Evolutionary conservation across 2,113 vertebrate genomes (phyloP).

Genomic region (Petaurus breviceps): DNA sequence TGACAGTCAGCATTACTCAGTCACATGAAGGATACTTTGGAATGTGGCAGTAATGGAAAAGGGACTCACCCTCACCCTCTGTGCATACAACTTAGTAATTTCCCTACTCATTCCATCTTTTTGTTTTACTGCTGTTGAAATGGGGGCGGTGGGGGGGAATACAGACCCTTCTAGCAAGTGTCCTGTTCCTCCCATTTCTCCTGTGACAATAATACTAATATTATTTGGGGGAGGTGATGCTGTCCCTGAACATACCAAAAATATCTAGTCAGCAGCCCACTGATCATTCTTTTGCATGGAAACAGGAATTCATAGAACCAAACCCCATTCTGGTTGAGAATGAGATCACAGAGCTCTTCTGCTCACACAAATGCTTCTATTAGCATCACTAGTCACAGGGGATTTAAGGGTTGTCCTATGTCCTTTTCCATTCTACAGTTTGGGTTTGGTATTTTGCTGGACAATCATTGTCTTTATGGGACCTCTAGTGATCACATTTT

Average conservation of each 20-base stretch:
- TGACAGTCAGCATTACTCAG: background rate
- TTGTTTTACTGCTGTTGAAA: background rate
- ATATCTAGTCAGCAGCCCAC: background rate
- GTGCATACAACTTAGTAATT: background rate
- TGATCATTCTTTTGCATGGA: background rate
- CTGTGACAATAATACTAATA: background rate
- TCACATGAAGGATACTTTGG: background rate
- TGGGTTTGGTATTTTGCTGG: background rate
- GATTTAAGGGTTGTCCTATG: background rate
- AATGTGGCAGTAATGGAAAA: background rate
- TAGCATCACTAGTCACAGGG: background rate
- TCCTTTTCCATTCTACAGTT: background rate
- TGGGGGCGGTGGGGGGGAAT: background rate
- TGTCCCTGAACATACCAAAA: background rate
- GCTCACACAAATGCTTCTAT: background rate
- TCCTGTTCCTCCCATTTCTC: background rate
- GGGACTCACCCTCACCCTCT: no score
- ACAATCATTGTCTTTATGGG: constrained; percentile 54
- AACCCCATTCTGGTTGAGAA: background rate
- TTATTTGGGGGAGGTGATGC: background rate
- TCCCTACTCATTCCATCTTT: background rate
- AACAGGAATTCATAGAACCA: background rate
- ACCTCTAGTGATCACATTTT: constrained; percentile 58
- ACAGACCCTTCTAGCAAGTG: background rate
- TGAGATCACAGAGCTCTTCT: background rate